Evolutionary conservation across 2,113 vertebrate species (phyloP).

Genomic region (Elephantulus edwardii): DNA sequence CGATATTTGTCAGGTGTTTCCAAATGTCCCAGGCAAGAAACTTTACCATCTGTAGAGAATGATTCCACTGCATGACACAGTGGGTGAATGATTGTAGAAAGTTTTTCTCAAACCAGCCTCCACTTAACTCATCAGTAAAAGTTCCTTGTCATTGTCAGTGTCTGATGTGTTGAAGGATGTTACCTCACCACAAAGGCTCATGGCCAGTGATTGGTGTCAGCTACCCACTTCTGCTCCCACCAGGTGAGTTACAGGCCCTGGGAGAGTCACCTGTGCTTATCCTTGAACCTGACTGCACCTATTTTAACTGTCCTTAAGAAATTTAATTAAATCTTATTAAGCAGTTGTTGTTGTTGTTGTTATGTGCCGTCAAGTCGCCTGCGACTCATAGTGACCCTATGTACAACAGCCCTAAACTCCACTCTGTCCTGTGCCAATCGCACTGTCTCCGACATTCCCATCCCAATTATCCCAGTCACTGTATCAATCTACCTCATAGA

Average conservation of each 20-base stretch:
- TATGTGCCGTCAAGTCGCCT: too few species aligned
- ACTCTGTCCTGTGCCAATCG: too few species aligned
- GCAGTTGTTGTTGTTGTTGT: too few species aligned
- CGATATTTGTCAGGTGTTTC: background rate
- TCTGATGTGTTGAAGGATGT: background rate
- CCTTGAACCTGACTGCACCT: background rate
- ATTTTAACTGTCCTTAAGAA: background rate
- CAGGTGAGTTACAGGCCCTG: background rate
- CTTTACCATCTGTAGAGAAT: background rate
- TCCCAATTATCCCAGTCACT: too few species aligned
- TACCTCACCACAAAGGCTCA: background rate
- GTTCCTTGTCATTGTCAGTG: background rate
- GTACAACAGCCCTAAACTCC: too few species aligned
- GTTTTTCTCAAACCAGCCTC: background rate
- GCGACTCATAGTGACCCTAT: too few species aligned
- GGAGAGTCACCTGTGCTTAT: background rate
- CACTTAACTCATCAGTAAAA: background rate
- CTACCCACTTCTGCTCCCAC: background rate
- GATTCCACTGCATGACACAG: background rate
- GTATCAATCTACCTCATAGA: too few species aligned
- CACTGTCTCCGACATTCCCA: too few species aligned
- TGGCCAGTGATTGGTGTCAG: background rate
- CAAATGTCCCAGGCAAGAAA: background rate
- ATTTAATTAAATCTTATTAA: background rate
- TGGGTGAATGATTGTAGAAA: background rate